Evolutionary conservation across 2,888 invertebrate species (phyloP).

Genomic region (Pristionchus exspectatus): DNA sequence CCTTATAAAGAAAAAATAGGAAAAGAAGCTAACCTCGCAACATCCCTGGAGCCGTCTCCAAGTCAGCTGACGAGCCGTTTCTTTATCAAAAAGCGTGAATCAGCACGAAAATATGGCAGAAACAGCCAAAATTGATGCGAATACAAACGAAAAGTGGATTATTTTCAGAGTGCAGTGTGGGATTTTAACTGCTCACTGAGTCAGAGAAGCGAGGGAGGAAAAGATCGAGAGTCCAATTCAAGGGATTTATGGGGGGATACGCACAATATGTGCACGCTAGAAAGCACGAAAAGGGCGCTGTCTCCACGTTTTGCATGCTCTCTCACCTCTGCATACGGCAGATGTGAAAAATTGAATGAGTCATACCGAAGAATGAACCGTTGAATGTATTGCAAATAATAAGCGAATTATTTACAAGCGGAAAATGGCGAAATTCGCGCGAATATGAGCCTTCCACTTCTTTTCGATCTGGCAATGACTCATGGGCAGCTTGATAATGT

Average conservation of each 20-base stretch:
- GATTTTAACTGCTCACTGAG: neutral
- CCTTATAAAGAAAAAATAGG: no score
- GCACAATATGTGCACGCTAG: neutral
- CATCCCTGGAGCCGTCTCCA: neutral
- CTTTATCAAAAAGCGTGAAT: neutral
- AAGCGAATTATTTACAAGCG: neutral
- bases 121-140: neutral
- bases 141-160: neutral
- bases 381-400: no score
- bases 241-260: neutral
- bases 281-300: neutral
- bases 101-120: neutral
- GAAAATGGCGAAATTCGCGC: neutral
- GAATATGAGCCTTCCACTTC: neutral
- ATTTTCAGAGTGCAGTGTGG: neutral
- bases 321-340: neutral
- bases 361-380: neutral
- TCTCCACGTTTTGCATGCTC: neutral
- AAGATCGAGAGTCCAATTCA: neutral
- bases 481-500: neutral
- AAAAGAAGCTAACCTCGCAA: neutral
- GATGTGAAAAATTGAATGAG: neutral
- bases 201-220: neutral
- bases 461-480: neutral
- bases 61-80: neutral